Evolutionary conservation across 2,888 invertebrate species (phyloP).

Genomic region (Dexiosoma caninum): DNA sequence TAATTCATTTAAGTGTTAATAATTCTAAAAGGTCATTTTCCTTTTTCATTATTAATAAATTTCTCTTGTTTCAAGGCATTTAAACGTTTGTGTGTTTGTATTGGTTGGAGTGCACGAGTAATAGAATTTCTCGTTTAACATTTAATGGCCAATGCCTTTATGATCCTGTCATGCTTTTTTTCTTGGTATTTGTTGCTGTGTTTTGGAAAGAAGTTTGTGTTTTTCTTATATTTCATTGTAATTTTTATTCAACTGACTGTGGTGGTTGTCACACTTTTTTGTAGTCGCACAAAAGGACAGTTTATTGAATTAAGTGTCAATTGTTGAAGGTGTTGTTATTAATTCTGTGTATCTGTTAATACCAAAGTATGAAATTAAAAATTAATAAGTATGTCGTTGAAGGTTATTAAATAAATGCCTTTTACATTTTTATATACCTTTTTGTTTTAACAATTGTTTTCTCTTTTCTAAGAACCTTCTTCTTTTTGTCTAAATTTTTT

Average conservation of each 20-base stretch:
- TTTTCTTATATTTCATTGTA: background rate
- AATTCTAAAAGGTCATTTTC: constrained; percentile 50
- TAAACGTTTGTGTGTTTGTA: background rate
- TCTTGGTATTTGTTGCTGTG: no score
- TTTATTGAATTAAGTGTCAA: constrained; percentile 43
- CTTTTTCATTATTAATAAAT: constrained; percentile 47
- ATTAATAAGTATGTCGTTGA: background rate
- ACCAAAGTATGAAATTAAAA: background rate
- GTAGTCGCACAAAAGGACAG: no score
- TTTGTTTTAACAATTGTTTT: no score
- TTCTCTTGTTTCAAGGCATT: background rate
- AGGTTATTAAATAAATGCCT: background rate
- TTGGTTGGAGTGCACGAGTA: background rate
- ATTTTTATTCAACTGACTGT: background rate
- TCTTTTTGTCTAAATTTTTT: no score
- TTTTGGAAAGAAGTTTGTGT: background rate
- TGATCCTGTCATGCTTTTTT: background rate
- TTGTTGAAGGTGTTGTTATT: constrained; percentile 11
- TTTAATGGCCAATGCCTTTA: constrained; percentile 31
- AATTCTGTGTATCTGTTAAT: background rate
- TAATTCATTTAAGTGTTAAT: constrained; percentile 46
- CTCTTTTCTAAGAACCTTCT: no score
- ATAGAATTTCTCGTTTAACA: background rate
- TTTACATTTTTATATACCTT: no score
- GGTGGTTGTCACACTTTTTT: background rate